Percentiles rank a stretch among this genome's conserved stretches.
Evolutionary conservation across 2,113 vertebrate genomes (phyloP).

Genomic region (Cervus canadensis): DNA sequence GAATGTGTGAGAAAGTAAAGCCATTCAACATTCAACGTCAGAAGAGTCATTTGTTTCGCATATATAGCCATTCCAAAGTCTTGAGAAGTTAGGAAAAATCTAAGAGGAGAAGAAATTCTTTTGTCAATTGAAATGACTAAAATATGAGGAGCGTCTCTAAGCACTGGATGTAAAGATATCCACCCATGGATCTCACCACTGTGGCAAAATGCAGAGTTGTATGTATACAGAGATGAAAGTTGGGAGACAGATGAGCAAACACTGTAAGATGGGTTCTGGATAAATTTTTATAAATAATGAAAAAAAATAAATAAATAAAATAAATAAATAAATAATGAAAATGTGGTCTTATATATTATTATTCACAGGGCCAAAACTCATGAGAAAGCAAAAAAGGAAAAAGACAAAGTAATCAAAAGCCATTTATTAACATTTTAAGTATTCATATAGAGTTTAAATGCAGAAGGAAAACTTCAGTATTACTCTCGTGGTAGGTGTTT

Average conservation of each 20-base stretch:
- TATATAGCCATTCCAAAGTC: conserved; percentile 20
- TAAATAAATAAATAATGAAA: neutral
- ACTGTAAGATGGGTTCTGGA: neutral
- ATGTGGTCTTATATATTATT: neutral
- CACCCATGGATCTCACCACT: neutral
- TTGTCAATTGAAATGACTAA: conserved; percentile 55
- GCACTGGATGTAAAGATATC: neutral
- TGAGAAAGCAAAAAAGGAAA: neutral
- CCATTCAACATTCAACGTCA: conserved; percentile 39
- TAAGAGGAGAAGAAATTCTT: conserved; percentile 47
- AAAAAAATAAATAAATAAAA: neutral
- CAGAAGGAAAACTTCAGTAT: neutral
- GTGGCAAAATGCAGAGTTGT: neutral
- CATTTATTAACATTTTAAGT: neutral
- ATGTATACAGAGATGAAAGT: neutral
- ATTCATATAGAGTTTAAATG: neutral
- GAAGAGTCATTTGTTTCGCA: conserved; percentile 33
- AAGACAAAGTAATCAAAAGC: neutral
- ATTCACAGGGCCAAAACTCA: neutral
- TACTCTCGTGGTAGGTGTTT: neutral
- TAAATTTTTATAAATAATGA: neutral
- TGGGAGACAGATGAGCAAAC: neutral
- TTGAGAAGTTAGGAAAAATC: neutral
- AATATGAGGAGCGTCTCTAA: neutral
- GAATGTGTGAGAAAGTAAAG: conserved; percentile 71